phyloP scores from a whole-genome alignment of 2,797 vertebrate species.

The Echeneis naucrates region DNA sequence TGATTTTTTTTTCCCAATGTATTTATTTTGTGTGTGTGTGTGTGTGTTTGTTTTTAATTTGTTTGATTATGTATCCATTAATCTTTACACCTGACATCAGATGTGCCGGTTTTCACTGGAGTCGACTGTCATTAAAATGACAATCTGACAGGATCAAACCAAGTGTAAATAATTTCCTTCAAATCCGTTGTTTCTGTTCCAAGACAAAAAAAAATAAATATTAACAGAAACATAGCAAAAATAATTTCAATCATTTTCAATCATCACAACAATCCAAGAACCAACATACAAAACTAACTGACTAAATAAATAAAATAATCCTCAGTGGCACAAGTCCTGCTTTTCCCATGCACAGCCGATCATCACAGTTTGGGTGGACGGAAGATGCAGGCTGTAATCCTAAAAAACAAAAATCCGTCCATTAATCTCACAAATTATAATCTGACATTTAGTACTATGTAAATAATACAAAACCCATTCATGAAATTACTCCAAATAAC shows the following conservation, averaged over 20 bases:
- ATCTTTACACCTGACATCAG: constrained; percentile 45
- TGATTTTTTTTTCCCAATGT: background rate
- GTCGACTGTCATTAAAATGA: constrained; percentile 35
- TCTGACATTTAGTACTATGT: constrained; percentile 24
- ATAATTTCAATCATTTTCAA: constrained; percentile 76
- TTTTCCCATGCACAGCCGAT: constrained; percentile 50
- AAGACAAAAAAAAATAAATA: constrained; percentile 48
- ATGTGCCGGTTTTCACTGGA: constrained; percentile 25
- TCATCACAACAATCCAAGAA: constrained; percentile 61
- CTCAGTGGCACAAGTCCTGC: constrained; percentile 30
- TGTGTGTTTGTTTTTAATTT: too few species aligned
- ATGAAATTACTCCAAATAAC: background rate
- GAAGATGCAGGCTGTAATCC: constrained; percentile 50
- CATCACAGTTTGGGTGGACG: constrained; percentile 33
- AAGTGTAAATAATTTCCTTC: constrained; percentile 78
- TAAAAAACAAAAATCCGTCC: constrained; percentile 31
- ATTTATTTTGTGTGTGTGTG: too few species aligned
- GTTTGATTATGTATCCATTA: background rate
- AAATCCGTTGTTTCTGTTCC: constrained; percentile 26
- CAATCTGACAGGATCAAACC: constrained; percentile 44
- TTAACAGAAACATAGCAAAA: too few species aligned
- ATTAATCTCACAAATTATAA: constrained; percentile 46
- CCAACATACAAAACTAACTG: constrained; percentile 28
- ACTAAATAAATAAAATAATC: constrained; percentile 63
- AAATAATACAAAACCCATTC: constrained; percentile 20